Evolutionary conservation across 2,888 invertebrate genomes (phyloP).

Genomic region (Machimus rusticus): DNA sequence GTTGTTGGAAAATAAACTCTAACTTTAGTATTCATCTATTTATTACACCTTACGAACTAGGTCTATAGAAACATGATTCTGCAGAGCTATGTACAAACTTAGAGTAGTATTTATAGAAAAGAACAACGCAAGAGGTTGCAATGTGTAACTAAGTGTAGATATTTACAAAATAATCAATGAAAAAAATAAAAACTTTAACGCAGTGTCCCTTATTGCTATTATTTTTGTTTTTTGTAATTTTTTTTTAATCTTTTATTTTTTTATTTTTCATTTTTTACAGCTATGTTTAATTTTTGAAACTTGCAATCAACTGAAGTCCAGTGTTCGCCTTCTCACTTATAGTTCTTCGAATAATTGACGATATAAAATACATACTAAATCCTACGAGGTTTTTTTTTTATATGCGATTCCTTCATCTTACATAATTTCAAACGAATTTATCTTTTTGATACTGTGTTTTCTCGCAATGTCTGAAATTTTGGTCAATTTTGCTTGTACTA

Average conservation of each 20-base stretch:
- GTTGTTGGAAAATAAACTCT: conserved; percentile 27
- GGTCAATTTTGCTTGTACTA: not conserved
- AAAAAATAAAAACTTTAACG: conserved; percentile 1
- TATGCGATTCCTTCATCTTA: conserved; percentile 16
- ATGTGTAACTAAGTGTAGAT: conserved; percentile 23
- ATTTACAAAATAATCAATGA: conserved; percentile 27
- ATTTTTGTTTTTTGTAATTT: conserved; percentile 27
- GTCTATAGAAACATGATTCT: conserved; percentile 29
- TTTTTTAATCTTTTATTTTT: not conserved
- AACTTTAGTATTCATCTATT: conserved; percentile 28
- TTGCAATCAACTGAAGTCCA: conserved; percentile 27
- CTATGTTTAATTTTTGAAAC: conserved; percentile 22
- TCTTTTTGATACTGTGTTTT: conserved; percentile 15
- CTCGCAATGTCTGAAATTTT: not conserved
- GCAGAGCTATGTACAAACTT: conserved; percentile 11
- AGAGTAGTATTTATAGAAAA: not conserved
- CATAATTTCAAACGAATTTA: not conserved
- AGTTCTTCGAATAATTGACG: conserved; percentile 31
- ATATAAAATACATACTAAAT: conserved; percentile 27
- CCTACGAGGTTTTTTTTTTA: conserved; percentile 31
- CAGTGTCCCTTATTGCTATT: conserved; percentile 35
- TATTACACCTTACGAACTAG: not conserved
- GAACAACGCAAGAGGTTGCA: conserved; percentile 25
- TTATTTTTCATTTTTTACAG: conserved; percentile 8
- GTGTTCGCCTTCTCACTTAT: not conserved